Conservation (phyloP, 2,113 vertebrate species). For the Syngnathus typhle region DNA sequence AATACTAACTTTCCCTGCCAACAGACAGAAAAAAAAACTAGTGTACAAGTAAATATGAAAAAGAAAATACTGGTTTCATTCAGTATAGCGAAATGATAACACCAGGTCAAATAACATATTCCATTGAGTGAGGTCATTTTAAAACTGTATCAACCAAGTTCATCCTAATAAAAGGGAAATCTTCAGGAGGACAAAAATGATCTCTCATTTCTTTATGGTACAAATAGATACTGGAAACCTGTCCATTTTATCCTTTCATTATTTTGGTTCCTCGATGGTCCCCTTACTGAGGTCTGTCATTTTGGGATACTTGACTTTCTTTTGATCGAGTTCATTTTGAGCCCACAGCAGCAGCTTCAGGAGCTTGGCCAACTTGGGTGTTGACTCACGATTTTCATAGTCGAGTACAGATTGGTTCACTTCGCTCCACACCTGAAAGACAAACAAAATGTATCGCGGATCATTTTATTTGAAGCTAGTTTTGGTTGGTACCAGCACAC, state of each 20-base stretch:
- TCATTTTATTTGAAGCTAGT: not conserved
- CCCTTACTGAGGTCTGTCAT: conserved; percentile 99
- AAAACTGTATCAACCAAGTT: conserved; percentile 57
- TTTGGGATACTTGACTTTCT: conserved; percentile 99
- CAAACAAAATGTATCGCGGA: not conserved
- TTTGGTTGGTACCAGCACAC: too few species aligned
- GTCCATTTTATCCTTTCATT: conserved; percentile 66
- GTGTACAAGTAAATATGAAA: conserved; percentile 39
- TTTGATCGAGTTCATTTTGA: conserved; percentile 99
- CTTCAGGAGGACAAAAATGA: conserved; percentile 59
- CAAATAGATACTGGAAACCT: conserved; percentile 70
- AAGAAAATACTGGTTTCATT: conserved; percentile 31
- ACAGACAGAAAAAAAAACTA: conserved; percentile 69
- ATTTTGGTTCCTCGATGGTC: conserved; percentile 96
- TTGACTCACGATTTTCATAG: conserved; percentile 93
- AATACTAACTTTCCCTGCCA: conserved; percentile 60
- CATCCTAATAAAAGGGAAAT: conserved; percentile 63
- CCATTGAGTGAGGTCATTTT: conserved; percentile 47
- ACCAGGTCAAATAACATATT: conserved; percentile 47
- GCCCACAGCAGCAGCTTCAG: conserved; percentile 97
- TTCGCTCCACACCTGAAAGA: conserved; percentile 93
- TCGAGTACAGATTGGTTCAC: conserved; percentile 95
- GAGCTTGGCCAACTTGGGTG: conserved; percentile 94
- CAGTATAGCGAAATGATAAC: conserved; percentile 52
- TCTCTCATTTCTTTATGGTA: conserved; percentile 63